phyloP scores from a whole-genome alignment of 2,113 vertebrate genomes.

The Microcebus ravelobensis region DNA sequence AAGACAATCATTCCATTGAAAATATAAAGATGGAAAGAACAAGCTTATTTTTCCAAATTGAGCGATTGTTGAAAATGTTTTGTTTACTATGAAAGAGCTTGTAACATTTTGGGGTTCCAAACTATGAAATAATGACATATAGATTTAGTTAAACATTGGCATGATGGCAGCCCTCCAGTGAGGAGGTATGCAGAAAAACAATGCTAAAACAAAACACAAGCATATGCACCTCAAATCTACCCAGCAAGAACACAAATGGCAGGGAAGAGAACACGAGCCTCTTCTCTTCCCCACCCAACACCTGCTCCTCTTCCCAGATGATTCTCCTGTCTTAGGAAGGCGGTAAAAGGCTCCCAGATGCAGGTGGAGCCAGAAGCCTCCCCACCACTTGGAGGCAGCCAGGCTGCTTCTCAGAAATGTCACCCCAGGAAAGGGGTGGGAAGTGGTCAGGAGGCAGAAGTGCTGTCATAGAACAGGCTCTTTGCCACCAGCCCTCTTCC shows the following conservation, averaged over 20 bases:
- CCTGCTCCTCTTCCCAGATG: not conserved
- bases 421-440: not conserved
- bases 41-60: not conserved
- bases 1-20: not conserved
- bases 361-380: not conserved
- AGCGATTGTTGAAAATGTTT: conserved; percentile 30
- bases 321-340: not conserved
- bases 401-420: not conserved
- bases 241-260: not conserved
- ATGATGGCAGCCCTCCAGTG: not conserved
- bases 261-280: not conserved
- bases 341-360: not conserved
- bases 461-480: not conserved
- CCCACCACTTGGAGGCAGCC: not conserved
- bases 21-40: not conserved
- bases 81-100: not conserved
- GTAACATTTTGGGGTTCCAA: conserved; percentile 32
- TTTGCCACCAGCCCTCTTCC: not conserved
- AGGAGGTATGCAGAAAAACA: not conserved
- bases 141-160: not conserved
- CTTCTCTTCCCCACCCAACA: not conserved
- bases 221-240: not conserved
- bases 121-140: not conserved
- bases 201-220: not conserved
- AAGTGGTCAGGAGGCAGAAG: not conserved